Conservation (phyloP, 1,140 invertebrate genomes). For the Micrasema longulum region DNA sequence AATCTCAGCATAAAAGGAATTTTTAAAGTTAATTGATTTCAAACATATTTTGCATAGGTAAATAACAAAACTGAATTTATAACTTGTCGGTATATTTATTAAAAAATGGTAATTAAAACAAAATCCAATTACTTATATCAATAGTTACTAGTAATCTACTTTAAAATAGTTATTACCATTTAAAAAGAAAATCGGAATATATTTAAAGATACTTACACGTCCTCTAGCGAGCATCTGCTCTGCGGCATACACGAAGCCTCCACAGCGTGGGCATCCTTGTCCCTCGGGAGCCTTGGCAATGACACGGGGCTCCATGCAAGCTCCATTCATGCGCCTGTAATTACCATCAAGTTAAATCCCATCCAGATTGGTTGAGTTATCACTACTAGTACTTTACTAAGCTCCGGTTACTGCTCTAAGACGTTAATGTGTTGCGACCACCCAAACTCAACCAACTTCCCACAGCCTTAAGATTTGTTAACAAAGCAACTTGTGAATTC, state of each 20-base stretch:
- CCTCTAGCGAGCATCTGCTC: conserved; percentile 94
- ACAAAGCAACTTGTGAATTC: conserved; percentile 47
- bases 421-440: conserved; percentile 51
- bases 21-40: too few relatives aligned
- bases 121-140: too few relatives aligned
- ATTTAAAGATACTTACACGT: conserved; percentile 76
- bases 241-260: conserved; percentile 92
- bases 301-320: conserved; percentile 75
- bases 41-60: too few relatives aligned
- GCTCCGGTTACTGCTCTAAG: conserved; percentile 51
- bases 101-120: too few relatives aligned
- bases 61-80: too few relatives aligned
- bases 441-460: conserved; percentile 46
- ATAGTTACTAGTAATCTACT: too few relatives aligned
- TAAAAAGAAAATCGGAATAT: too few relatives aligned
- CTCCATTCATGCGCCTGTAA: conserved; percentile 65
- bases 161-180: too few relatives aligned
- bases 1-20: too few relatives aligned
- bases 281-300: conserved; percentile 88
- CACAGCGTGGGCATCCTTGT: conserved; percentile 90
- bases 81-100: too few relatives aligned
- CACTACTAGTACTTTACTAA: conserved; percentile 42
- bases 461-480: conserved; percentile 51
- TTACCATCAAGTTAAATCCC: conserved; percentile 12
- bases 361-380: neutral